Percentiles rank a stretch among this genome's conserved stretches.
These are phyloP conservation scores for Masnerella sp. DNA, from an alignment of 2,888 invertebrate genomes.

Conservation along the genomic window DNA sequence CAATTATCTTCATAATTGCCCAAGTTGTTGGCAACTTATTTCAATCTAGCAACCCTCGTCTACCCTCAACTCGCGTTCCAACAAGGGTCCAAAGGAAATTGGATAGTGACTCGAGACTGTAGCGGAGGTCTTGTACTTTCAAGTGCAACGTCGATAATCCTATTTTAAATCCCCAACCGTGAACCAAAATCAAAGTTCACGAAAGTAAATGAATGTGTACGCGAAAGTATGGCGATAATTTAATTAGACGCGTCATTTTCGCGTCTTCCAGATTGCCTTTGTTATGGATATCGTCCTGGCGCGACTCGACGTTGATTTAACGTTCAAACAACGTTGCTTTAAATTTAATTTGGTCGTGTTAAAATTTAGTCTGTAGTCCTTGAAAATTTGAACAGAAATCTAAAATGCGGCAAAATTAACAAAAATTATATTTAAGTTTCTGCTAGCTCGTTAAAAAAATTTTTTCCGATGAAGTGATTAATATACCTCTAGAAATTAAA, in stretches of 20 bases:
- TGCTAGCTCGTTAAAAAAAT: no score
- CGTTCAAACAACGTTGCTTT: no score
- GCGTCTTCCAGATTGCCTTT: neutral
- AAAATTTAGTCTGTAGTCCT: no score
- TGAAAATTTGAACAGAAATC: no score
- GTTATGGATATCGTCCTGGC: no score
- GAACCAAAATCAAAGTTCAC: slow-evolving; percentile 51
- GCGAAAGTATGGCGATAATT: slow-evolving; percentile 17
- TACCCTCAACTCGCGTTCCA: slow-evolving; percentile 57
- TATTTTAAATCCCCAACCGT: slow-evolving; percentile 42
- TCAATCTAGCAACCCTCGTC: slow-evolving; percentile 63
- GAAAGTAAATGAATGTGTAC: slow-evolving; percentile 35
- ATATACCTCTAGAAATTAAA: no score
- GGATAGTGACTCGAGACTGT: slow-evolving; percentile 57
- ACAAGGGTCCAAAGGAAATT: slow-evolving; percentile 61
- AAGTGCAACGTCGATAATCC: slow-evolving; percentile 56
- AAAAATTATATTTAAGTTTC: no score
- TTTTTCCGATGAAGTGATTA: no score
- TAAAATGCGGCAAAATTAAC: no score
- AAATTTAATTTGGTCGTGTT: no score
- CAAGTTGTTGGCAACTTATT: slow-evolving; percentile 74
- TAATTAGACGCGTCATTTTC: slow-evolving; percentile 12
- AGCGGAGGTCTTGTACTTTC: slow-evolving; percentile 54
- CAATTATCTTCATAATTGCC: slow-evolving; percentile 74
- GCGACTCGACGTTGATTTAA: no score